Conservation (phyloP, 2,113 vertebrate species). For the Noctilio leporinus region DNA sequence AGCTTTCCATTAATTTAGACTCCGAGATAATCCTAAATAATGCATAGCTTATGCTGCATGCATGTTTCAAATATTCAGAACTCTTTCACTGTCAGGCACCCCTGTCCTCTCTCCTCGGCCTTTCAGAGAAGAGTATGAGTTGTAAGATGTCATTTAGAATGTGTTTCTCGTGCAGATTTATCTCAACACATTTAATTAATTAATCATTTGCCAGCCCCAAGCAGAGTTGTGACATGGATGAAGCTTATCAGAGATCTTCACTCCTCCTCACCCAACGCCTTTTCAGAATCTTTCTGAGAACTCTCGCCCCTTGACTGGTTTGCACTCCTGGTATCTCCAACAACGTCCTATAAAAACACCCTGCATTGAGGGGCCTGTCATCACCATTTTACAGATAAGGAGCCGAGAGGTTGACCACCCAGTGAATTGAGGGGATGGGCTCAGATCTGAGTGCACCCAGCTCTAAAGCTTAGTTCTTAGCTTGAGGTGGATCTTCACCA, state of each 20-base stretch:
- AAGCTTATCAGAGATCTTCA: neutral
- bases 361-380: neutral
- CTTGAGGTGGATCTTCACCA: neutral
- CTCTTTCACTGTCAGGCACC: neutral
- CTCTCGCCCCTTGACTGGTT: neutral
- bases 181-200: neutral
- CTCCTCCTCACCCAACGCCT: neutral
- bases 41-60: accelerated
- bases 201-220: neutral
- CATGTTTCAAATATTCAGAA: neutral
- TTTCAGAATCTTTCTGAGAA: neutral
- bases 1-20: neutral
- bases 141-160: neutral
- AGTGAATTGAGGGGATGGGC: neutral
- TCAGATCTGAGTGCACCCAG: neutral
- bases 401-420: too few species aligned
- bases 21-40: neutral
- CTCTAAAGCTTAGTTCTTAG: neutral
- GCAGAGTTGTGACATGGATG: neutral
- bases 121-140: neutral
- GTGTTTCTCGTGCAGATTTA: neutral
- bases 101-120: neutral
- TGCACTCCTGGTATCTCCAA: neutral
- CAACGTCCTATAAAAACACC: neutral
- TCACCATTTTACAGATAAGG: neutral